Evolutionary conservation across 2,888 invertebrate genomes (phyloP).

Genomic region (Drosophila antonietae): DNA sequence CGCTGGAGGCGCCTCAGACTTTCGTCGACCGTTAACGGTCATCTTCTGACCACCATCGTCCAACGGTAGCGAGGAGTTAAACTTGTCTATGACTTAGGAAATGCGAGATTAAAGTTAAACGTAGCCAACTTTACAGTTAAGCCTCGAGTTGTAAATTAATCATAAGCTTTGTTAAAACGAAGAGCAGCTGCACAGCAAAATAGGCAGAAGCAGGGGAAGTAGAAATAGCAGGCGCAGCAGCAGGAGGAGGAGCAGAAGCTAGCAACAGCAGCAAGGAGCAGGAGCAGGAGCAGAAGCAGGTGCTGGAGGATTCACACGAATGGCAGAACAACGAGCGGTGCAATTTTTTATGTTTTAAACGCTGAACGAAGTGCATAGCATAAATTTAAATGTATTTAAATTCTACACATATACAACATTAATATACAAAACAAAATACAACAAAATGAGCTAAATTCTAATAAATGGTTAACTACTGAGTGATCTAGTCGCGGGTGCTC

Average conservation of each 20-base stretch:
- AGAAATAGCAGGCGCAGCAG: neutral
- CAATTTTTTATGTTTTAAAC: conserved; percentile 80
- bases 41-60: conserved; percentile 85
- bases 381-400: conserved; percentile 78
- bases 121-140: conserved; percentile 77
- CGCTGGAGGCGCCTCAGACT: conserved; percentile 78
- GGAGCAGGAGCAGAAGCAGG: neutral
- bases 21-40: conserved; percentile 84
- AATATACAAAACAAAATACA: conserved; percentile 39
- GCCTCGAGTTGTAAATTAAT: conserved; percentile 73
- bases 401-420: conserved; percentile 67
- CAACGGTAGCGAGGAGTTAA: conserved; percentile 81
- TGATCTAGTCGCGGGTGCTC: neutral
- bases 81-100: conserved; percentile 82
- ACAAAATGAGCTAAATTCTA: conserved; percentile 44
- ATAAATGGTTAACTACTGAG: neutral
- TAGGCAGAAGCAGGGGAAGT: neutral
- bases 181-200: conserved; percentile 13
- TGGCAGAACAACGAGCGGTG: conserved; percentile 80
- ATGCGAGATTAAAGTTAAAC: conserved; percentile 77
- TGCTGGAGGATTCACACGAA: conserved; percentile 2
- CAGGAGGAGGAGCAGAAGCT: neutral
- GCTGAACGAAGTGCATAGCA: conserved; percentile 78
- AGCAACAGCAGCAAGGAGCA: neutral
- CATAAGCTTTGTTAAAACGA: conserved; percentile 68